Conservation (phyloP, 2,888 invertebrate genomes). For the Meganola albula region DNA sequence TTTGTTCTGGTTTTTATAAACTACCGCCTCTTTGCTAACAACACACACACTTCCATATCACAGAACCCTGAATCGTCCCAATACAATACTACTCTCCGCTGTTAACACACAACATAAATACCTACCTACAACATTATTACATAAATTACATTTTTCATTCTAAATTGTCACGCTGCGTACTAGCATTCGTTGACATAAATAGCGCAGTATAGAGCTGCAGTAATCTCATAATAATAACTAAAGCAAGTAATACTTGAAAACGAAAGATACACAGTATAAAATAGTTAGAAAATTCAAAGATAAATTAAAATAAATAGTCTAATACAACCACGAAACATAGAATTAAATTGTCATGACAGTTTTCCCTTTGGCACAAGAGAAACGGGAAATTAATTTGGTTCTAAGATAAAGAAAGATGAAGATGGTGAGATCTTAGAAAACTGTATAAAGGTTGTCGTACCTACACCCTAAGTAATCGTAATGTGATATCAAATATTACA, state of each 20-base stretch:
- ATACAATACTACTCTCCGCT: constrained; percentile 29
- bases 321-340: constrained; percentile 43
- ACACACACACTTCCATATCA: constrained; percentile 46
- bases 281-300: constrained; percentile 29
- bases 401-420: constrained; percentile 37
- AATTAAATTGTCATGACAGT: constrained; percentile 60
- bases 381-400: constrained; percentile 37
- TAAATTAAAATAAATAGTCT: constrained; percentile 59
- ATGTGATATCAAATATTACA: constrained; percentile 43
- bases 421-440: constrained; percentile 71
- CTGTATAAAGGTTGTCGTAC: constrained; percentile 57
- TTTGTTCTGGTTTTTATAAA: constrained; percentile 24
- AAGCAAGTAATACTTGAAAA: constrained; percentile 20
- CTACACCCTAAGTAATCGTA: constrained; percentile 25
- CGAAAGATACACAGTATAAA: constrained; percentile 23
- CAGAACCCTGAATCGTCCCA: constrained; percentile 55
- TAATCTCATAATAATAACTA: too few relatives aligned
- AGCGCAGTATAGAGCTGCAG: constrained; percentile 15
- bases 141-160: constrained; percentile 22
- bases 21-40: constrained; percentile 30
- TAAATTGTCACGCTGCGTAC: constrained; percentile 11
- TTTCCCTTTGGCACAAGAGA: constrained; percentile 67
- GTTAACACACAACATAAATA: constrained; percentile 36
- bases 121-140: constrained; percentile 22
- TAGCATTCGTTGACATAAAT: constrained; percentile 9